Evolutionary conservation across 2,888 invertebrate genomes (phyloP), one percentile per base, ranked within the genome.

Genomic region (Tetragnatha montana): DNA sequence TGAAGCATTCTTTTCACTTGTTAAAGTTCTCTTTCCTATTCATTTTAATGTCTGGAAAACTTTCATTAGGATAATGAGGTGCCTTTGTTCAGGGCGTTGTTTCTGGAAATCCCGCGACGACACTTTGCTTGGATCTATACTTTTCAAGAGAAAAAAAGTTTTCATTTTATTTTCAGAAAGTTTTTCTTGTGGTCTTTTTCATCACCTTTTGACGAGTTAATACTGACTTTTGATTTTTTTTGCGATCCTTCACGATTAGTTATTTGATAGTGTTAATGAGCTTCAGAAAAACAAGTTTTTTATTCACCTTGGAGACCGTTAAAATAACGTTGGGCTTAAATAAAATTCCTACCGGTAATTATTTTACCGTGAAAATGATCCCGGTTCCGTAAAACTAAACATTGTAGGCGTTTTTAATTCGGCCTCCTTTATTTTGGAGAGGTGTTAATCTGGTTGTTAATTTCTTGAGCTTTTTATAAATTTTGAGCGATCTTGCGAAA

Each of bases 21-120:
- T 73, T 70, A 47, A 84, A 76, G 60, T 68, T 19, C 12, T 14
- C 8, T 47, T 60, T 35, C 71, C 73, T 71, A 80, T 71, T 86
- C 60, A 86, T 71, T 81, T 75, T 81, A 81, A 49, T 60, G 49
- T 74, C 68, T 49, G 21, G 74, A 81, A 60, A 87, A 81, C 81
- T 87, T 87, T 87, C 87, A 87, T 87, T 87, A 87, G 73, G 75
- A 81, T 87, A 87, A 87, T 87, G 87, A 81, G 81, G 21, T 69
- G 47, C 78, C 47, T 68, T 87, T 87, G 87, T 81, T 75, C 10
- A 60, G 81, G 81, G 74, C 69, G 74, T 80, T 81, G 80, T 87
- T 87, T 87, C 76, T 75, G 68, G 78, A 85, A 85, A 78, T 85
- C 75, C 69, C 75, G 10, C 17, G 49, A 85, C 70, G 76, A 21